A percentile compares a stretch with the other conserved stretches of the same genome.
phyloP scores from a whole-genome alignment of 1,140 invertebrate genomes.

The Papilio dardanus region DNA sequence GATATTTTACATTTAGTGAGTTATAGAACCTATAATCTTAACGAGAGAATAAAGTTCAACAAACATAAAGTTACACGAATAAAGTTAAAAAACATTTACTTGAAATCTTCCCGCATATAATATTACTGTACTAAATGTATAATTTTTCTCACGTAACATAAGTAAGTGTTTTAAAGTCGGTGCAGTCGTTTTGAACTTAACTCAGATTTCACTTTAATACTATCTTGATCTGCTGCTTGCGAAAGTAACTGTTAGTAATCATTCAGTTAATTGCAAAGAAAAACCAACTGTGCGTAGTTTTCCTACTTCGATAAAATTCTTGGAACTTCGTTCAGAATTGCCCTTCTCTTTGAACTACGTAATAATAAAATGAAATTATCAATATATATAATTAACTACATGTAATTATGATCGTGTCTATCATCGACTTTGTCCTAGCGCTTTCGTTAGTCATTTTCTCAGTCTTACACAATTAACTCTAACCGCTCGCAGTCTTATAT shows the following conservation, averaged over 20 bases:
- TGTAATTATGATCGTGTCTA: neutral
- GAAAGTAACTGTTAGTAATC: constrained; percentile 10
- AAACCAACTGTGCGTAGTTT: constrained; percentile 15
- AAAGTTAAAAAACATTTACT: too few relatives aligned
- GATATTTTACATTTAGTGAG: too few relatives aligned
- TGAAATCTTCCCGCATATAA: too few relatives aligned
- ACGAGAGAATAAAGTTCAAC: neutral
- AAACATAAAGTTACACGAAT: too few relatives aligned
- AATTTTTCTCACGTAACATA: neutral
- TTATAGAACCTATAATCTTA: neutral
- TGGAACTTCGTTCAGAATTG: neutral
- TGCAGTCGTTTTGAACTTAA: neutral
- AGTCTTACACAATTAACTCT: neutral
- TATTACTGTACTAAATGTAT: neutral
- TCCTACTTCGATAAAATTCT: neutral
- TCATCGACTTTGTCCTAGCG: neutral
- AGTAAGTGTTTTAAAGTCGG: neutral
- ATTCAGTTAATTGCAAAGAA: constrained; percentile 10
- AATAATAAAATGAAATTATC: neutral
- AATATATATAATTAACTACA: neutral
- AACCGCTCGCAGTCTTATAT: neutral
- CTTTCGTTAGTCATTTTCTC: too few relatives aligned
- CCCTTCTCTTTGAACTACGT: neutral
- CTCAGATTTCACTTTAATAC: constrained; percentile 1
- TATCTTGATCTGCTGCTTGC: constrained; percentile 14